A percentile compares a stretch with the other conserved stretches of the same genome.
These are phyloP conservation scores for Muricea muricata DNA, from an alignment of 92 coral and sea anemone genomes.

Conservation along the genomic window DNA sequence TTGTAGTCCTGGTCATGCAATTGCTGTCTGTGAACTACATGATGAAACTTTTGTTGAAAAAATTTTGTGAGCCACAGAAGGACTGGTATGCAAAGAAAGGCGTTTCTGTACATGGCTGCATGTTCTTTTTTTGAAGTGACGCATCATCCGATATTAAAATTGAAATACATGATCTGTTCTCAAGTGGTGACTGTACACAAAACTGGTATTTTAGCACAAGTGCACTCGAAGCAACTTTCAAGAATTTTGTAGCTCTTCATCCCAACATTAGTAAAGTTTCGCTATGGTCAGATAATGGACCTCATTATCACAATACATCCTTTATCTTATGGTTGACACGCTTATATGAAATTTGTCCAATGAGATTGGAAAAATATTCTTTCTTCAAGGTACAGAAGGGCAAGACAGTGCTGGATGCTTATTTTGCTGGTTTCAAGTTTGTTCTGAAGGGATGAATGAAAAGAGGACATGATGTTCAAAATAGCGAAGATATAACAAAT, in stretches of 20 bases:
- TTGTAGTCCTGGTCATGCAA: too few relatives aligned
- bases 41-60: too few relatives aligned
- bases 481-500: constrained; percentile 25
- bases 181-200: neutral
- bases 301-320: too few relatives aligned
- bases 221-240: constrained; percentile 13
- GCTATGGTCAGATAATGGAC: too few relatives aligned
- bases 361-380: neutral
- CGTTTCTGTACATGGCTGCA: constrained; percentile 41
- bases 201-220: constrained; percentile 27
- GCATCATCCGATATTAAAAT: neutral
- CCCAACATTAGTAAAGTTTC: neutral
- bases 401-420: constrained; percentile 22
- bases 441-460: constrained; percentile 12
- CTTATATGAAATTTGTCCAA: neutral
- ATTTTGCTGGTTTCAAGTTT: constrained; percentile 31
- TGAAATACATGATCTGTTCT: neutral
- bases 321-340: neutral
- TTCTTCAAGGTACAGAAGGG: too few relatives aligned
- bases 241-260: constrained; percentile 13
- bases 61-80: too few relatives aligned
- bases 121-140: constrained; percentile 29
- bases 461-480: constrained; percentile 23
- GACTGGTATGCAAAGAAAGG: constrained; percentile 48
- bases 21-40: too few relatives aligned